Evolutionary conservation across 2,888 invertebrate genomes (phyloP).

Genomic region (Linnaemya vulpina): DNA sequence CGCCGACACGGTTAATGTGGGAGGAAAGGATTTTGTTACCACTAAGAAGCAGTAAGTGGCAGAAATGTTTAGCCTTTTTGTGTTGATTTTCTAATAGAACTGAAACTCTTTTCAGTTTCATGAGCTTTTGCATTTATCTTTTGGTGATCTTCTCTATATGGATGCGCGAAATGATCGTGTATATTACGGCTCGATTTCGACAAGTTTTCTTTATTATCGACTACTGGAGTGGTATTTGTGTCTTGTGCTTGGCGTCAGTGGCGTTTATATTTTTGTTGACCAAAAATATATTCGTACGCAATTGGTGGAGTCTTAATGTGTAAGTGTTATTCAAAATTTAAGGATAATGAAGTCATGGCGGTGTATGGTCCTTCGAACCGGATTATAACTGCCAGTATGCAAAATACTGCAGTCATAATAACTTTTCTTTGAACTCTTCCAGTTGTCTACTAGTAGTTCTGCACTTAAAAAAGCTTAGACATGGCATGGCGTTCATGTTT

Average conservation of each 20-base stretch:
- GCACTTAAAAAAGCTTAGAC: too few relatives aligned
- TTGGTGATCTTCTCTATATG: constrained; percentile 76
- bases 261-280: constrained; percentile 77
- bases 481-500: too few relatives aligned
- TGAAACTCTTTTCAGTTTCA: constrained; percentile 73
- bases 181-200: constrained; percentile 75
- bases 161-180: constrained; percentile 78
- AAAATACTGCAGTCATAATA: too few relatives aligned
- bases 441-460: too few relatives aligned
- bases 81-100: neutral
- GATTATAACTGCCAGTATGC: neutral
- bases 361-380: neutral
- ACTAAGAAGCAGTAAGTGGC: constrained; percentile 77
- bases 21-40: constrained; percentile 75
- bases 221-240: constrained; percentile 79
- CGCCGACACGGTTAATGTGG: constrained; percentile 74
- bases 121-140: constrained; percentile 76
- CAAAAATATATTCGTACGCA: constrained; percentile 76
- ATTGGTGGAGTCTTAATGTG: constrained; percentile 79
- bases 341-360: neutral
- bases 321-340: constrained; percentile 66
- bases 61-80: neutral
- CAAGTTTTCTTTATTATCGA: constrained; percentile 79
- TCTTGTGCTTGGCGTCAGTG: constrained; percentile 76
- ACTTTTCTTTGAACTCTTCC: too few relatives aligned